Base-by-base conservation (phyloP, 1,140 invertebrate genomes). In the Condylostylus longicornis region DNA sequence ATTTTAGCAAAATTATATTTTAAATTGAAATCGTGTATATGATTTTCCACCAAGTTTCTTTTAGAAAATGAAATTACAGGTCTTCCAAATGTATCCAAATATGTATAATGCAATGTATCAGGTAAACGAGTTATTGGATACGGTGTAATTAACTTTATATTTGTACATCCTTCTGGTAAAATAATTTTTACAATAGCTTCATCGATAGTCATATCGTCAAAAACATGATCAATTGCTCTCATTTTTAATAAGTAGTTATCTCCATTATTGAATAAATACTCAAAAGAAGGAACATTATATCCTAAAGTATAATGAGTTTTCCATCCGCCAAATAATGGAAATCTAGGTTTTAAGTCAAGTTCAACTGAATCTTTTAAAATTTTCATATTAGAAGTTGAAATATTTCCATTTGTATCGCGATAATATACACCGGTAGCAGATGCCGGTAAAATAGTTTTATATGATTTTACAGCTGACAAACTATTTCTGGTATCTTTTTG, bases 291-390 rank as follows among this genome's bases (percentile, higher is more conserved):
- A 2, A 98, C 77, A 66, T 95, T 97, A 65, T 99, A 99, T 1
- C 96, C 95, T 33, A 98, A 66, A 23, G 79, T 82, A 61, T 99
- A 98, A 50, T 91, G 83, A 3, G 93, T 98, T 61, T 89, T 91
- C 95, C 95, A 98, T 3, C 96, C 95, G 34, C 96, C 96, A 67
- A 98, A 98, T 0, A 99, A 64, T 15, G 96, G 96, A 61, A 97
- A 99, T 45, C 95, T 67, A 2, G 96, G 95, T 30, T 88, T 69
- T 2, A 99, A 64, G 51, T 97, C 94, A 2, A 98, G 61, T 55
- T 98, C 93, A 13, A 98, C 87, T 22, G 85, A 82, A 58, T 97
- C 90, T 46, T 84, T 81, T 46, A 81, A 72, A 10, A 83, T 56
- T 46, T 79, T 71, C 60, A 98, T 80, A 55, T 91, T 82, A 1